A percentile compares a stretch with the other conserved stretches of the same genome.
Conservation (phyloP, 2,797 vertebrate genomes). For the Rhodeus uyekii region DNA sequence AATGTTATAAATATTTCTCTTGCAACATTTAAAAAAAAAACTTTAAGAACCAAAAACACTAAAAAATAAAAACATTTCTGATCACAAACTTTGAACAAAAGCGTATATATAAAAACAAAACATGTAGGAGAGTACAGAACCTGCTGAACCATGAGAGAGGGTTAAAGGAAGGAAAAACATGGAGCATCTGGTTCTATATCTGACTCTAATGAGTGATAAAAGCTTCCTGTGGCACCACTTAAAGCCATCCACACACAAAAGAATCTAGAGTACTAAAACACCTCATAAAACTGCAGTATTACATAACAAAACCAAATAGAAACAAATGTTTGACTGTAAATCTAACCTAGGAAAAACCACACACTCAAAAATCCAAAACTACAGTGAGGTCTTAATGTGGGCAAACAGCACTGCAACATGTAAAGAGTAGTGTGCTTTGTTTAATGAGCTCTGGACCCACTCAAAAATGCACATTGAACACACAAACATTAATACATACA, state of each 20-base stretch:
- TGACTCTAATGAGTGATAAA: constrained; percentile 16
- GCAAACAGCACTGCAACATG: background rate
- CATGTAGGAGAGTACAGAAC: background rate
- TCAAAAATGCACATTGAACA: background rate
- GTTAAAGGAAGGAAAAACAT: background rate
- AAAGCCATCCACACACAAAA: background rate
- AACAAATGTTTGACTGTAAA: background rate
- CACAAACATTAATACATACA: background rate
- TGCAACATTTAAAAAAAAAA: too few species aligned
- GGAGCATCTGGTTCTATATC: background rate
- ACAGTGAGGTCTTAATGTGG: constrained; percentile 4
- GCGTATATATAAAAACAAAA: background rate
- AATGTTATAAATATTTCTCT: too few species aligned
- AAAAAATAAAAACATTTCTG: background rate
- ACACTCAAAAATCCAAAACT: constrained; percentile 11
- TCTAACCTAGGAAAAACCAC: background rate
- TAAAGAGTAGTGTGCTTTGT: background rate
- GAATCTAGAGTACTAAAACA: background rate
- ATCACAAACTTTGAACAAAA: background rate
- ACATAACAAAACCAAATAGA: background rate
- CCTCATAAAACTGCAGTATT: background rate
- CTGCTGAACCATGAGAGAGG: constrained; percentile 20
- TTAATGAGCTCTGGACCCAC: constrained; percentile 8
- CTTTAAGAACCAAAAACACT: too few species aligned
- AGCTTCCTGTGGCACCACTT: constrained; percentile 23